phyloP scores from a whole-genome alignment of 2,113 vertebrate species.

The Sorex fumeus region DNA sequence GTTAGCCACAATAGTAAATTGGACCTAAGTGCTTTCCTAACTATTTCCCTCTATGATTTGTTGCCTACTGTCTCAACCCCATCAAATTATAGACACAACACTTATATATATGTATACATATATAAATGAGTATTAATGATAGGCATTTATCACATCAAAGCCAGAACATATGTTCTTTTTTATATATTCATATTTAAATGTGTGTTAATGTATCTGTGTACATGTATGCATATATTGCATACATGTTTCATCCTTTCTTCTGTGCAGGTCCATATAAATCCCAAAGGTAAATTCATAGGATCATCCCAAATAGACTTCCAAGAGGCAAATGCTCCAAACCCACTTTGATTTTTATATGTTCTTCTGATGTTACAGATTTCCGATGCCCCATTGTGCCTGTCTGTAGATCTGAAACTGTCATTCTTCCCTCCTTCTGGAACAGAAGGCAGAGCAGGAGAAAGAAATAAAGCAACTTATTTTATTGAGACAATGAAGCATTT shows the following conservation, averaged over 20 bases:
- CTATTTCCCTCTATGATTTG: no score
- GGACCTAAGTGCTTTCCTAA: no score
- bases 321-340: not conserved
- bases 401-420: not conserved
- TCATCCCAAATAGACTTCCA: not conserved
- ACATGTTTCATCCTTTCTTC: not conserved
- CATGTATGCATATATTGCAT: no score
- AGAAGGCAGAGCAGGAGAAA: not conserved
- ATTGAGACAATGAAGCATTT: not conserved
- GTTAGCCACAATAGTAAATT: no score
- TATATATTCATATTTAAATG: no score
- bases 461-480: not conserved
- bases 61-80: no score
- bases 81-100: no score
- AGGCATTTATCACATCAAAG: no score
- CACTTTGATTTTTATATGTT: not conserved
- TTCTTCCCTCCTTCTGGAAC: not conserved
- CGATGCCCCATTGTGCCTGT: not conserved
- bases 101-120: no score
- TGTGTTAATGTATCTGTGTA: no score
- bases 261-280: not conserved
- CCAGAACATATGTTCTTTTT: no score
- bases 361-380: not conserved
- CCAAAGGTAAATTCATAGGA: slow-evolving; percentile 11
- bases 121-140: no score